Conservation (phyloP, 2,888 invertebrate species). For the Papilio gigon region DNA sequence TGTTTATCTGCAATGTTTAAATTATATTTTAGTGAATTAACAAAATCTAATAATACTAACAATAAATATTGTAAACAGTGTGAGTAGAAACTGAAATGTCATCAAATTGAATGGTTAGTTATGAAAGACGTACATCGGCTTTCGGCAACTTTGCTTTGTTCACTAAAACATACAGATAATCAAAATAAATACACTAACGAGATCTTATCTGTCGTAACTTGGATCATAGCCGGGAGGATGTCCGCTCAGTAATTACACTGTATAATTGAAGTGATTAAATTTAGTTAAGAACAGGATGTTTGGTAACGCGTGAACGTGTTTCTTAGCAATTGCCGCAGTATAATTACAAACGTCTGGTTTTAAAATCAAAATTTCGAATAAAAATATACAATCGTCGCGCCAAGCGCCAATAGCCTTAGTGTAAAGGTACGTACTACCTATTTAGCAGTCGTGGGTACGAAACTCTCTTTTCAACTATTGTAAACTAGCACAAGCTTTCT, state of each 20-base stretch:
- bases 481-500: too few species aligned
- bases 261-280: conserved; percentile 28
- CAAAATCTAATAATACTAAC: too few species aligned
- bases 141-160: not conserved
- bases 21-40: too few species aligned
- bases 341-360: not conserved
- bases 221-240: conserved; percentile 18
- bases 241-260: conserved; percentile 32
- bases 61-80: too few species aligned
- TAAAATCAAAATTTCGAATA: not conserved
- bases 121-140: not conserved
- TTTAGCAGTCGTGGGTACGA: too few species aligned
- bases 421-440: too few species aligned
- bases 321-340: conserved; percentile 13
- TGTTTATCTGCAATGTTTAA: too few species aligned
- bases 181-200: not conserved
- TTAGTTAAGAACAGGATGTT: conserved; percentile 32
- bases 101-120: too few species aligned
- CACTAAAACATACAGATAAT: conserved; percentile 21
- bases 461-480: too few species aligned
- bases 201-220: conserved; percentile 27
- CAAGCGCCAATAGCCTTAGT: too few species aligned
- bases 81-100: too few species aligned
- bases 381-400: too few species aligned
- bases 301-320: conserved; percentile 10